phyloP scores from a whole-genome alignment of 2,113 vertebrate species.

The Scytalopus superciliaris region DNA sequence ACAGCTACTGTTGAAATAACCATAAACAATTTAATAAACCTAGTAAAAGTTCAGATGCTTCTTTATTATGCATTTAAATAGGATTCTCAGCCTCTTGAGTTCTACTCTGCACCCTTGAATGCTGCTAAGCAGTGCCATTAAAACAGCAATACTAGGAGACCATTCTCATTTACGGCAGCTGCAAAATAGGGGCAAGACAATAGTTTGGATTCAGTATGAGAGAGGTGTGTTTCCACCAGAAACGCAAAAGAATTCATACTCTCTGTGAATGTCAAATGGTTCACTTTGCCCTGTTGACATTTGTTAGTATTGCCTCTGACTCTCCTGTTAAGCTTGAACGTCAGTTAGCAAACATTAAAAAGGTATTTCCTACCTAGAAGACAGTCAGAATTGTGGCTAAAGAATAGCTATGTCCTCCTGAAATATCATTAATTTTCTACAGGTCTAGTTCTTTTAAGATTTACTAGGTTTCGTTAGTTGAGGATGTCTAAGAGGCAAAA shows the following conservation, averaged over 20 bases:
- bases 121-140: conserved; percentile 54
- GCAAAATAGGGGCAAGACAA: background rate
- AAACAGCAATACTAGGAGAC: background rate
- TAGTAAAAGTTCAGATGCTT: conserved; percentile 51
- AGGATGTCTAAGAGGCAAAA: background rate
- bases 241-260: no score
- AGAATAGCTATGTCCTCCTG: background rate
- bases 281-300: background rate
- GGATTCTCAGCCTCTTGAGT: conserved; percentile 32
- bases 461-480: background rate
- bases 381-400: background rate
- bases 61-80: conserved; percentile 58
- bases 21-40: conserved; percentile 62
- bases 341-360: background rate
- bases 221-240: background rate
- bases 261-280: background rate
- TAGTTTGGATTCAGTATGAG: background rate
- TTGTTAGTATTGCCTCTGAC: background rate
- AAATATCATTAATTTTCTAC: background rate
- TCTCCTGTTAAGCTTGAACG: background rate
- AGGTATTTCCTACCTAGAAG: background rate
- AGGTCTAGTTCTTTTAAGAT: background rate
- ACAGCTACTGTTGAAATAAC: conserved; percentile 14
- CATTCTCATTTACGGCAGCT: conserved; percentile 1
- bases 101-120: conserved; percentile 38